Base-by-base conservation (phyloP, 2,888 invertebrate genomes). In the Cephus sareptanus region DNA sequence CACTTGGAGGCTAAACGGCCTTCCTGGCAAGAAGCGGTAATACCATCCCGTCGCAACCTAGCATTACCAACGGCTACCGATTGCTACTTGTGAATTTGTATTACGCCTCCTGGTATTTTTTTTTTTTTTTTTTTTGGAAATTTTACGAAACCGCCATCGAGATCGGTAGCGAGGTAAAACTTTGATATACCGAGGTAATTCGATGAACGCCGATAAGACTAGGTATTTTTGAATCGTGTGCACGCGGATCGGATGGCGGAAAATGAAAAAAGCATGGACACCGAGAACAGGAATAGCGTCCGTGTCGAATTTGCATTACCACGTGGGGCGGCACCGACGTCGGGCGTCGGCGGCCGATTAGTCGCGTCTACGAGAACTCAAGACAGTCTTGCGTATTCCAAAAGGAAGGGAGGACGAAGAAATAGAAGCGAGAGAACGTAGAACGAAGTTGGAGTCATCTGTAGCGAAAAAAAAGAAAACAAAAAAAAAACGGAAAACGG, bases 291-390 rank as follows among this genome's bases (percentile, higher is more conserved):
- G 87, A 90, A 90, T 90, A 90, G 88, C 84, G 85, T 81, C 85
- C 90, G 87, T 89, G 88, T 85, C 89, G 86, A 89, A 90, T 90
- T 84, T 76, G 87, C 87, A 87, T 87, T 85, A 86, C 79, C 82
- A 77, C 83, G 81, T 83, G 84, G 81, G 82, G 85, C 87, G 40
- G 89, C 86, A 86, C 82, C 88, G 88, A 83, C 87, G 89, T 88
- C 87, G 85, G 80, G 87, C 87, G 89, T 89, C 90, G 89, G 87
- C 87, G 88, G 81, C 84, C 89, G 87, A 90, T 90, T 90, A 88
- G 89, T 88, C 82, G 85, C 89, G 88, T 23, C 34, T 56, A 75
- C 73, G 76, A 76, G 31, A 71, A 31, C 71, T 71, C 71, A 34
- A 34, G 12, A 71, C 71, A 33, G 56, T 13, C 37, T n/a, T 76